Conservation (phyloP, 2,888 invertebrate genomes). For the Pterobdella sp. region DNA sequence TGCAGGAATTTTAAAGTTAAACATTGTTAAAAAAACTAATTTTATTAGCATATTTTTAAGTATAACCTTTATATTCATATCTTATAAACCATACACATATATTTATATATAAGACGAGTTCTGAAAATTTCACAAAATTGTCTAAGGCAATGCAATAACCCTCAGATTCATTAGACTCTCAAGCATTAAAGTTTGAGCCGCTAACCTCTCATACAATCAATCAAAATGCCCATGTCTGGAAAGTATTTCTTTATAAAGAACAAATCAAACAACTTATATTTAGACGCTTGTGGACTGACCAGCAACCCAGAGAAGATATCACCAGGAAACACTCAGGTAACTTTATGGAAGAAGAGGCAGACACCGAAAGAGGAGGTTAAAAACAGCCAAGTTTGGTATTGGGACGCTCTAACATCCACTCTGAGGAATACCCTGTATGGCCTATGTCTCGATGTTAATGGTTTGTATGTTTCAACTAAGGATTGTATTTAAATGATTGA, state of each 20-base stretch:
- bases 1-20: too few relatives aligned
- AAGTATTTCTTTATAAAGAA: conserved; percentile 5
- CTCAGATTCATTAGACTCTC: too few relatives aligned
- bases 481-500: background rate
- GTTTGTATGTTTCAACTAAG: background rate
- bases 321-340: conserved; percentile 5
- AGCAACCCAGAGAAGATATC: background rate
- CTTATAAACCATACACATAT: too few relatives aligned
- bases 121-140: too few relatives aligned
- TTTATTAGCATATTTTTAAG: too few relatives aligned
- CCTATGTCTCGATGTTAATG: conserved; percentile 9
- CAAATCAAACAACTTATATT: conserved; percentile 2
- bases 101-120: too few relatives aligned
- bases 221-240: too few relatives aligned
- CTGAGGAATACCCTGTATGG: background rate
- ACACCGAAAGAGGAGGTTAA: background rate
- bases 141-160: too few relatives aligned
- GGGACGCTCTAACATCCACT: conserved; percentile 6
- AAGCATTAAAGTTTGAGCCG: too few relatives aligned
- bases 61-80: too few relatives aligned
- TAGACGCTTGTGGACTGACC: background rate
- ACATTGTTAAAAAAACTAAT: too few relatives aligned
- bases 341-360: background rate
- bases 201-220: too few relatives aligned
- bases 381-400: conserved; percentile 1